Evolutionary conservation across 2,113 vertebrate genomes (phyloP).

Genomic region (Bucco capensis): DNA sequence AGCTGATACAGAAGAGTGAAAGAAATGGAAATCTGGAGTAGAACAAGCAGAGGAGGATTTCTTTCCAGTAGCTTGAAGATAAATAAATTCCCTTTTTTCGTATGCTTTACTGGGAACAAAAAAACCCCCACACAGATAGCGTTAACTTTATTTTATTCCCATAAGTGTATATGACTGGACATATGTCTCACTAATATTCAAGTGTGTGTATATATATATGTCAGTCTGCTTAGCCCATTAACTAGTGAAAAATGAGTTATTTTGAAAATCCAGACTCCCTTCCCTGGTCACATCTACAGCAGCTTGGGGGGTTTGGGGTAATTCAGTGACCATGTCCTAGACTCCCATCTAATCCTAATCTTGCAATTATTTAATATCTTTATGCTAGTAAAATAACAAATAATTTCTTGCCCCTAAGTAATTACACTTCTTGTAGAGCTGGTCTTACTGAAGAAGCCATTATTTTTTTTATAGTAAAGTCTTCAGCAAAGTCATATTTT

Average conservation of each 20-base stretch:
- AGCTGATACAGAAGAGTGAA: constrained; percentile 1
- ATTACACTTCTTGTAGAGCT: neutral
- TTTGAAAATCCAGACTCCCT: neutral
- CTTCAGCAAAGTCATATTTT: neutral
- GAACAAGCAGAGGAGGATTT: neutral
- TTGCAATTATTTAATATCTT: neutral
- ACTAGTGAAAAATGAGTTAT: neutral
- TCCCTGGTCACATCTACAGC: neutral
- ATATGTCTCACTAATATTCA: neutral
- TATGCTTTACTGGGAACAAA: neutral
- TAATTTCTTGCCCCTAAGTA: neutral
- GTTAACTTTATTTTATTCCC: neutral
- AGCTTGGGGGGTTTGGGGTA: accelerated
- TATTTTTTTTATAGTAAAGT: neutral
- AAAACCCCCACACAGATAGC: neutral
- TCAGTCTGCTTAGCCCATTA: neutral
- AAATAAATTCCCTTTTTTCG: neutral
- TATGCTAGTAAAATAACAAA: neutral
- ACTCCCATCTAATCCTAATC: neutral
- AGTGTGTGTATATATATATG: neutral
- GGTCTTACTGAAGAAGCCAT: neutral
- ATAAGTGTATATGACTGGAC: neutral
- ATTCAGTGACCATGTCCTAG: neutral
- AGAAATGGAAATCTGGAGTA: constrained; percentile 24
- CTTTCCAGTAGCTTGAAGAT: constrained; percentile 50